These are phyloP conservation scores for Eidolon helvum DNA, from an alignment of 2,113 vertebrate species.

Conservation along the genomic window DNA sequence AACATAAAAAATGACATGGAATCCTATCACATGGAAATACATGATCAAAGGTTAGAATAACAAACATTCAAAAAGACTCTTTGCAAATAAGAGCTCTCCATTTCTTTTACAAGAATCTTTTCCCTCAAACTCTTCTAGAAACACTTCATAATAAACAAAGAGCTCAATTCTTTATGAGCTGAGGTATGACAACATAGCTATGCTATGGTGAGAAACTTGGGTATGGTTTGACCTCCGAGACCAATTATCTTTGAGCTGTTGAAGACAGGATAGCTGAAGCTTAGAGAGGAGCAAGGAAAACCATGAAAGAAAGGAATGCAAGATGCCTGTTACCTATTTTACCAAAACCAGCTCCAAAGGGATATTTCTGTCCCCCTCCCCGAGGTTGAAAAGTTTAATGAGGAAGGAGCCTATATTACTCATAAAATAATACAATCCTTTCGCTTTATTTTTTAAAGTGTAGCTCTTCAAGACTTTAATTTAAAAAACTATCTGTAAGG, in stretches of 20 bases:
- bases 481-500: slow-evolving; percentile 35
- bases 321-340: background rate
- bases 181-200: background rate
- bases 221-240: background rate
- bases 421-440: background rate
- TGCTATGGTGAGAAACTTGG: background rate
- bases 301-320: background rate
- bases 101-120: background rate
- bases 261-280: background rate
- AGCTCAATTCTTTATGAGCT: background rate
- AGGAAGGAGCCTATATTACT: background rate
- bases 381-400: background rate
- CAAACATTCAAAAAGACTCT: background rate
- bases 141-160: background rate
- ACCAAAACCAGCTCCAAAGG: background rate
- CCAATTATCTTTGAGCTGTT: background rate
- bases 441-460: background rate
- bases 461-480: background rate
- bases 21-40: background rate
- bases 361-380: fast-evolving
- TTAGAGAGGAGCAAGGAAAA: background rate
- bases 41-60: background rate
- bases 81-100: background rate
- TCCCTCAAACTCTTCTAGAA: background rate
- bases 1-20: background rate